Percentiles rank a stretch among this genome's conserved stretches.
These are phyloP conservation scores for Etia nguti DNA, from an alignment of 2,113 vertebrate genomes.

Conservation along the genomic window DNA sequence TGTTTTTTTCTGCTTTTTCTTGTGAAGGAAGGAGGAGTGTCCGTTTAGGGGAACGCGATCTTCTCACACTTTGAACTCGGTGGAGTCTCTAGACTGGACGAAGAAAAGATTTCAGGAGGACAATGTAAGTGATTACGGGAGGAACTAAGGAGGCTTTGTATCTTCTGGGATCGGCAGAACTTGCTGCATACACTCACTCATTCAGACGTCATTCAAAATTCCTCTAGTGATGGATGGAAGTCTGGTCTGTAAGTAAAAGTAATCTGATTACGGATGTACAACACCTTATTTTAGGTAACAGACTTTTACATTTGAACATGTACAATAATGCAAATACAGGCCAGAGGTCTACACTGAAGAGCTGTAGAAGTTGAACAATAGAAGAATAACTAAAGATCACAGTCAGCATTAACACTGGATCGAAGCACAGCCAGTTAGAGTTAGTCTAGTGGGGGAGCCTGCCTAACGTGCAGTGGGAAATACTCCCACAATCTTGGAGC, in stretches of 20 bases:
- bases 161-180: not conserved
- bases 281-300: not conserved
- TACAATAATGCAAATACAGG: rapidly evolving
- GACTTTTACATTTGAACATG: not conserved
- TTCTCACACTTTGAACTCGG: rapidly evolving
- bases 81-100: not conserved
- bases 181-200: rapidly evolving
- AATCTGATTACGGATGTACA: not conserved
- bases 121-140: constrained; percentile 29
- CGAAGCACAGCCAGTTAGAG: not conserved
- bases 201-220: rapidly evolving
- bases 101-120: not conserved
- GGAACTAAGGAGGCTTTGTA: constrained; percentile 11
- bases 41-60: not conserved
- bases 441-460: not conserved
- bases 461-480: not conserved
- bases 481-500: not conserved
- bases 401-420: not conserved
- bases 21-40: not conserved
- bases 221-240: not conserved
- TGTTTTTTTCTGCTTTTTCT: not conserved
- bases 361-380: not conserved
- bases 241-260: not conserved
- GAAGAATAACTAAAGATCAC: not conserved
- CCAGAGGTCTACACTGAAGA: not conserved